Base-by-base conservation (phyloP, 2,113 vertebrate species). In the Phyllostomus discolor region DNA sequence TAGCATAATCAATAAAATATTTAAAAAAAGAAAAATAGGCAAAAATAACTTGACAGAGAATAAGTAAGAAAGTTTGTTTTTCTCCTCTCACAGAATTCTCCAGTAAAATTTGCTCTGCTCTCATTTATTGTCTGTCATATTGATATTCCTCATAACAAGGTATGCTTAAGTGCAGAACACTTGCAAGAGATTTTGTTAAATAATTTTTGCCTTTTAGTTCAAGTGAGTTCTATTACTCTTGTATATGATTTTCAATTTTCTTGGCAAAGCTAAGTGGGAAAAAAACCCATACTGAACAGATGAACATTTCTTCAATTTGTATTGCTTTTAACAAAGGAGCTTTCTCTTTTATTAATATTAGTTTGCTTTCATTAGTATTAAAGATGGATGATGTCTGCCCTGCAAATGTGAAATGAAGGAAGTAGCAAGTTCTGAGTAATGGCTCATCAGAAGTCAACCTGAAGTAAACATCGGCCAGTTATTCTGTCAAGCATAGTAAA, bases 41-140 rank as follows among this genome's bases (percentile, higher is more conserved):
- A 57, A 90, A 69, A 97, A 80, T 22, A 93, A 7, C 46, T 9
- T 69, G 22, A 0, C 33, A 62, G 91, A 97, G 57, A 24, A 38
- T 80, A 85, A 89, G 84, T 96, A 90, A 15, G 67, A 90, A 41
- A 38, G 43, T 90, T 92, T 92, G 5, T 73, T 97, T 41, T 82
- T 67, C 35, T 92, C 66, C 52, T 4, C 50, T 20, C 0, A 11
- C 64, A 78, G 54, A 92, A 72, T 66, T 66, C 54, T 62, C 24
- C 16, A 35, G 48, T 64, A 66, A 41, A 31, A 70, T 82, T 83
- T 72, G 75, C 46, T 50, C 75, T 91, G 41, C 54, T 94, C 12
- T 91, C 19, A 15, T 17, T 46, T 52, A 84, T 67, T 57, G 69
- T 59, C 11, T 79, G 33, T 8, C 22, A 54, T n/a, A 33, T 19